Base-by-base conservation (phyloP, 92 coral and sea anemone species). In the Phymanthus crucifer region DNA sequence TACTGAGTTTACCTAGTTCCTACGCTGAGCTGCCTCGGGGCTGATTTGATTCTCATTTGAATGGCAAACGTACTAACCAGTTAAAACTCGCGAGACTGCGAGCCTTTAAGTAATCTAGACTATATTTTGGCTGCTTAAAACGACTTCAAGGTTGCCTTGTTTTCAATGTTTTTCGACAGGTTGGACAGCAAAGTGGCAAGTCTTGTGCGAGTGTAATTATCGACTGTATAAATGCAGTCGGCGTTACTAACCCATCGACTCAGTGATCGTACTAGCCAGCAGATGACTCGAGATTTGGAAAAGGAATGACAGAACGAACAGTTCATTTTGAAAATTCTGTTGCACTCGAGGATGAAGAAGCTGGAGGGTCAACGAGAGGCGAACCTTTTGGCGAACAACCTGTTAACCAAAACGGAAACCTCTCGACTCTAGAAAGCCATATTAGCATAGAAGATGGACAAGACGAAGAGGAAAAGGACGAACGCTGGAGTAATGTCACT, bases 311-410 rank as follows among this genome's bases (percentile, higher is more conserved):
- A 73, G 89, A 88, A 40, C 75, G 70, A 70, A 83, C 78, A 10
- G 91, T 88, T 71, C 83, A 87, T 31, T 88, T 88, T 66, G 88
- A 84, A 46, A 88, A 88, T 68, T 54, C 80, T 40, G 88, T 78
- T 1, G 73, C 78, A 13, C 56, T 68, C 10, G 86, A 84, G 21
- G 83, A 88, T 7, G 89, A 84, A 27, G 73, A 57, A 26, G 35
- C 29, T 7, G 35, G 31, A 57, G 33, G 71, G 46, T 48, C 14
- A 43, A 27, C 67, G 16, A 14, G 66, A 73, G 68, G 18, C 34
- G 79, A 61, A 61, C 71, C 73, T 17, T 66, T 78, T 66, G 67
- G 38, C 37, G 74, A 66, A 29, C 54, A 56, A 23, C 54, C 75
- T 78, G 45, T 61, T 61, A 61, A 8, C 13, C 68, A 61, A 17